Conservation (phyloP, 2,797 vertebrate genomes). For the Kryptolebias ocellatus region DNA sequence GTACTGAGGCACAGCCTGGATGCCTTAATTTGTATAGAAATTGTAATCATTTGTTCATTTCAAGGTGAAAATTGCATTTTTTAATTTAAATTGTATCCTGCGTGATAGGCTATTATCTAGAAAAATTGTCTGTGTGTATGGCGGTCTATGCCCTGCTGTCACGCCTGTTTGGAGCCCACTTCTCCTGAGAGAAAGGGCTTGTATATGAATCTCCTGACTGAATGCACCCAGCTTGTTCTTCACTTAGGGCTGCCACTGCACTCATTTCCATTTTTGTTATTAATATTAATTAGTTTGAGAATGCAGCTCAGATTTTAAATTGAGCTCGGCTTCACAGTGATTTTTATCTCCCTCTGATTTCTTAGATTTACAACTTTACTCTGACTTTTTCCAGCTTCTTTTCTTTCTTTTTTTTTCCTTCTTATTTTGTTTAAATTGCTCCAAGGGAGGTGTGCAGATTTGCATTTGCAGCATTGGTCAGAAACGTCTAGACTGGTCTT, state of each 20-base stretch:
- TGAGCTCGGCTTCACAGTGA: slow-evolving; percentile 73
- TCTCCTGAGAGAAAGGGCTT: slow-evolving; percentile 93
- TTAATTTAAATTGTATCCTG: slow-evolving; percentile 99
- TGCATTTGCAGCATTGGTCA: slow-evolving; percentile 9
- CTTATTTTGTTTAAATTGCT: slow-evolving; percentile 32
- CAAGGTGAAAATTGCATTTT: slow-evolving; percentile 99
- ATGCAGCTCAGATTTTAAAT: slow-evolving; percentile 80
- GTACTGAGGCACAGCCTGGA: slow-evolving; percentile 98
- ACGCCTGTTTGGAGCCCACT: slow-evolving; percentile 94
- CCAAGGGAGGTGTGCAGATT: slow-evolving; percentile 34
- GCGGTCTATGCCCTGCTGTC: slow-evolving; percentile 90
- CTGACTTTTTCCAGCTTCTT: slow-evolving; percentile 44
- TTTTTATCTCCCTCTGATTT: slow-evolving; percentile 77
- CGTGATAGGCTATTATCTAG: slow-evolving; percentile 99
- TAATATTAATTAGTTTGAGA: slow-evolving; percentile 89
- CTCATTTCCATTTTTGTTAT: slow-evolving; percentile 85
- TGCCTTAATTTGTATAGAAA: slow-evolving; percentile 99
- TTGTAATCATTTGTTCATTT: slow-evolving; percentile 99
- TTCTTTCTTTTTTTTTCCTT: slow-evolving; percentile 18
- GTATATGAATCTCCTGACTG: slow-evolving; percentile 89
- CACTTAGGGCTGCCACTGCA: slow-evolving; percentile 75
- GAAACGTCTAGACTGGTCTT: slow-evolving; percentile 11
- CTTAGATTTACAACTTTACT: slow-evolving; percentile 80
- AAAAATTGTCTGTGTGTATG: slow-evolving; percentile 99
- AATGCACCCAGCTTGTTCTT: slow-evolving; percentile 84